Evolutionary conservation across 2,888 invertebrate genomes (phyloP), one percentile per base, ranked within the genome.

Genomic region (Acanthoscelides obtectus): DNA sequence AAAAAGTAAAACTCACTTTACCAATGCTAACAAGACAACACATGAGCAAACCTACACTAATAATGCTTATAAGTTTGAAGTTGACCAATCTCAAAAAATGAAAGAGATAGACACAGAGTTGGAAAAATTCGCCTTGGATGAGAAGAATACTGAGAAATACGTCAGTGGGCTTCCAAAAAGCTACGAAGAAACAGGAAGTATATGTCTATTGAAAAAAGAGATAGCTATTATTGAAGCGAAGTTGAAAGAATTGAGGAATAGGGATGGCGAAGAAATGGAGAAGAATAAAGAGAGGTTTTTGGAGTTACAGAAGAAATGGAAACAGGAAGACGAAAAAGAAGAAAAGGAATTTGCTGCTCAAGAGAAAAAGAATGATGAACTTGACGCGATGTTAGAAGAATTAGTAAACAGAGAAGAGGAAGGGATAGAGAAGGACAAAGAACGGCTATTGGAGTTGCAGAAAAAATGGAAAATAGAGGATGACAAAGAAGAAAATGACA

Each of bases 71-170:
- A 68, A 63, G 20, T 69, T 75, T 6, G 67, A 70, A 17, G 70
- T 67, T 6, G 71, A 74, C 22, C 67, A 72, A 4, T 68, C 22
- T 21, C 71, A 69, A 6, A 72, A 70, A 68, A 71, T 76, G 4
- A 68, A 71, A 67, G 73, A 74, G 22, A 72, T 76, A 5, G 73
- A 76, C 22, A 21, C 65, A 20, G 74, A 75, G 70, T 69, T 75
- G 22, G 74, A 74, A 70, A 75, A 75, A 66, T 73, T 74, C 66
- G 69, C 71, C 20, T 22, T 72, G 12, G 75, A 75, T 70, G 72
- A 75, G n/a, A 71, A 70, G 64, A 69, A 69, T 19, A 72, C 70
- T 3, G 74, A 75, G 66, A 75, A 75, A 17, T 45, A 45, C 17
- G 45, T 45, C 1, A 45, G 45, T 45, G 45, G 45, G 17, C 45